These are phyloP conservation scores for Aselliscus stoliczkanus DNA, from an alignment of 2,797 vertebrate genomes.

Conservation along the genomic window DNA sequence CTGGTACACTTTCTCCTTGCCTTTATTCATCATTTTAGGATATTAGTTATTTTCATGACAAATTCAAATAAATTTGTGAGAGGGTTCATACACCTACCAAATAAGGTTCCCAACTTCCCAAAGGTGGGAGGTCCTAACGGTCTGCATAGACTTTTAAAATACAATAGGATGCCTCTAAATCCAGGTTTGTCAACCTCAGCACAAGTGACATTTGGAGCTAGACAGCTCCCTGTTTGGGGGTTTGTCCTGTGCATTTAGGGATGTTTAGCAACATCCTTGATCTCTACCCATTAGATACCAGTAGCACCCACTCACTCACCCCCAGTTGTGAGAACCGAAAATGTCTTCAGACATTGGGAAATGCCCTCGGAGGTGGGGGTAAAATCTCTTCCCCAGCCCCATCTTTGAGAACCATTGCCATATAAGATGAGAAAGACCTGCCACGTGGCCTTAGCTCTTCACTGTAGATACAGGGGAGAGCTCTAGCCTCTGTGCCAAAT, in stretches of 20 bases:
- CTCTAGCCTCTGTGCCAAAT: background rate
- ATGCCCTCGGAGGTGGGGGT: background rate
- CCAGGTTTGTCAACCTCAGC: background rate
- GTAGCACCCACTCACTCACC: background rate
- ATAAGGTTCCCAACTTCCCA: background rate
- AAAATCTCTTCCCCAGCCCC: background rate
- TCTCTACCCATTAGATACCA: background rate
- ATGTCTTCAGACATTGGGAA: background rate
- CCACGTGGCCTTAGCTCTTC: background rate
- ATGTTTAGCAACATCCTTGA: background rate
- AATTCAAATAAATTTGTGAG: conserved; percentile 33
- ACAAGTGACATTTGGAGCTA: background rate
- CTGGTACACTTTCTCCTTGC: conserved; percentile 14
- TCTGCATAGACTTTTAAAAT: conserved; percentile 20
- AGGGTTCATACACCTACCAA: background rate
- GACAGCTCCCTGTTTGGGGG: background rate
- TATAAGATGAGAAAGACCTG: conserved; percentile 12
- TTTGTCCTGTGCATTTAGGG: background rate
- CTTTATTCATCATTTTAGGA: conserved; percentile 24
- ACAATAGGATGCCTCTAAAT: background rate
- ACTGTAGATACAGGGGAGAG: background rate
- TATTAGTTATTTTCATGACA: conserved; percentile 7
- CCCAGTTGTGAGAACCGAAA: conserved; percentile 28
- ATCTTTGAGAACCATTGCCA: background rate
- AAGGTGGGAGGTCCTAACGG: background rate